Percentiles rank a stretch among this genome's conserved stretches.
Evolutionary conservation across 2,797 vertebrate species (phyloP).

Genomic region (Phrynocephalus forsythii): DNA sequence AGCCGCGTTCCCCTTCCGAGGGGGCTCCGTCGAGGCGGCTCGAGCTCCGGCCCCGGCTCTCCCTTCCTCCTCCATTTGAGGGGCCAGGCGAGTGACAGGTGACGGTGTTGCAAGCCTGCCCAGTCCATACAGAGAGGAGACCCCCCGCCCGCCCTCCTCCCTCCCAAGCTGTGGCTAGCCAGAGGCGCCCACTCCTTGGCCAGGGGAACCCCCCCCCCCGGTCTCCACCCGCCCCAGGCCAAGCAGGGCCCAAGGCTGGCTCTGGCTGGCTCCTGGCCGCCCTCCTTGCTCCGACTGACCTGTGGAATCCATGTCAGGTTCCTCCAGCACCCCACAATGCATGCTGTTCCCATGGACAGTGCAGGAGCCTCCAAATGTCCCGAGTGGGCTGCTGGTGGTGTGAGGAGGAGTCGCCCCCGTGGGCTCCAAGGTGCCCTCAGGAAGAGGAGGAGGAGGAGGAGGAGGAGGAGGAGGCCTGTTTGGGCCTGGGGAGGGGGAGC

Average conservation of each 20-base stretch:
- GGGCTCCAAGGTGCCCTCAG: constrained; percentile 69
- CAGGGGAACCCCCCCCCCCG: not conserved
- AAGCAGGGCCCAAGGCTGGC: not conserved
- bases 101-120: not conserved
- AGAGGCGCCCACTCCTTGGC: too few relatives aligned
- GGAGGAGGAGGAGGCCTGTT: constrained; percentile 20
- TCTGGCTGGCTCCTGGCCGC: not conserved
- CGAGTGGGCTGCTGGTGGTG: constrained; percentile 41
- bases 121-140: not conserved
- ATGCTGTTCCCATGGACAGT: constrained; percentile 98
- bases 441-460: constrained; percentile 22
- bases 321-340: constrained; percentile 99
- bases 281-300: constrained; percentile 85
- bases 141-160: not conserved
- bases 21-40: too few relatives aligned
- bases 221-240: too few relatives aligned
- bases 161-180: not conserved
- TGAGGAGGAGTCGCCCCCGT: constrained; percentile 71
- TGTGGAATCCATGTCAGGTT: constrained; percentile 99
- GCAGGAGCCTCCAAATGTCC: constrained; percentile 84
- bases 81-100: not conserved
- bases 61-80: not conserved
- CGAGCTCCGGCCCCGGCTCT: too few relatives aligned
- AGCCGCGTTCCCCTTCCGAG: too few relatives aligned
- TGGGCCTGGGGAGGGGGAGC: constrained; percentile 15